These are phyloP conservation scores for Helogale parvula DNA, from an alignment of 2,113 vertebrate species.

Conservation along the genomic window DNA sequence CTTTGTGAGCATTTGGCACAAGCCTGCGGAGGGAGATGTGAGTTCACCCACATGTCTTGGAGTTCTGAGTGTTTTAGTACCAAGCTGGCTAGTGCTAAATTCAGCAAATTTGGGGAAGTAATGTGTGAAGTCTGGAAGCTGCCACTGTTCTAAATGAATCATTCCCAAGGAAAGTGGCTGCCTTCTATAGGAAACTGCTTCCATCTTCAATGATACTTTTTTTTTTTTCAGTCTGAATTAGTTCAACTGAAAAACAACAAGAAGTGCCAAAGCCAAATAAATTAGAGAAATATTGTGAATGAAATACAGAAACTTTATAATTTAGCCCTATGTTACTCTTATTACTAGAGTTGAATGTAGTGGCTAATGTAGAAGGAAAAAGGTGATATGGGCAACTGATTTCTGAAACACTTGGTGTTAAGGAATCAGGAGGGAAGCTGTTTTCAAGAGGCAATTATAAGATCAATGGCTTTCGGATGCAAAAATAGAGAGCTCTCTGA, in stretches of 20 bases:
- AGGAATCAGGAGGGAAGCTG: background rate
- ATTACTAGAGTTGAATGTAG: background rate
- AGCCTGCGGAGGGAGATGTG: constrained; percentile 50
- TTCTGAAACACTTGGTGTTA: background rate
- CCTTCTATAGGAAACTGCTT: constrained; percentile 60
- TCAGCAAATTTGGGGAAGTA: constrained; percentile 71
- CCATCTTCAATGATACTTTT: constrained; percentile 49
- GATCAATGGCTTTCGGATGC: background rate
- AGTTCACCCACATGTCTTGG: constrained; percentile 73
- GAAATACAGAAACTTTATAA: constrained; percentile 39
- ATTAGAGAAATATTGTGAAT: constrained; percentile 65
- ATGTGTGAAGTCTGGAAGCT: constrained; percentile 69
- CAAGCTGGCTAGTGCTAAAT: constrained; percentile 68
- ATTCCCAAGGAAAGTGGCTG: constrained; percentile 47
- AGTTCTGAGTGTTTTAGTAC: constrained; percentile 72
- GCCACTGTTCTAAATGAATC: constrained; percentile 70
- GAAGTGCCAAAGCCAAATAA: constrained; percentile 37
- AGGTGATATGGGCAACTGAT: background rate
- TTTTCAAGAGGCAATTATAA: background rate
- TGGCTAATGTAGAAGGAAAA: background rate
- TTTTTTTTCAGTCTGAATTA: background rate
- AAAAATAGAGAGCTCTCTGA: background rate
- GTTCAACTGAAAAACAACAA: constrained; percentile 61
- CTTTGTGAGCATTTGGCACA: constrained; percentile 41
- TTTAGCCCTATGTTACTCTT: background rate